These are phyloP conservation scores for Paramormyrops hopkinsi DNA, from an alignment of 2,797 vertebrate species.

Conservation along the genomic window DNA sequence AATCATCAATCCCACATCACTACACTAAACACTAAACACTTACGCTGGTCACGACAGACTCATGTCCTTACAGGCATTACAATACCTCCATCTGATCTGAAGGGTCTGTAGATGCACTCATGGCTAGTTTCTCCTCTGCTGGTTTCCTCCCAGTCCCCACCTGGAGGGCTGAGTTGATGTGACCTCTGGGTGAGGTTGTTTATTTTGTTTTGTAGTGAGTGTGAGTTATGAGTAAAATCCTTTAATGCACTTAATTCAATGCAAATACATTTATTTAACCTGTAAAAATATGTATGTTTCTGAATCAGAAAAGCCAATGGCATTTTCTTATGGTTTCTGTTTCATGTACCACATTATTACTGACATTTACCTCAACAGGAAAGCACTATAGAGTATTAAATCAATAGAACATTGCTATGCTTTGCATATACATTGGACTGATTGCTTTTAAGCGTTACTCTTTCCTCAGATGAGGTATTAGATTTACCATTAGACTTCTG, in stretches of 20 bases:
- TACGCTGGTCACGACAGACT: not conserved
- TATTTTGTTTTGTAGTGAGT: not conserved
- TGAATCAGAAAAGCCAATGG: not conserved
- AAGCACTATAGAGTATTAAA: not conserved
- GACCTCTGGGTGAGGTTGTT: not conserved
- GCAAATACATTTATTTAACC: too few species aligned
- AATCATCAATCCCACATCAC: not conserved
- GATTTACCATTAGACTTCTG: not conserved
- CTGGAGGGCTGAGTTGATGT: not conserved
- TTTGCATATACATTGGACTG: slow-evolving; percentile 11
- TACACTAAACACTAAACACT: too few species aligned
- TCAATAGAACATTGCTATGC: not conserved
- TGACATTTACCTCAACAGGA: not conserved
- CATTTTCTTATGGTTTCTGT: not conserved
- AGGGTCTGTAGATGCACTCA: not conserved
- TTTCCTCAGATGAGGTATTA: not conserved
- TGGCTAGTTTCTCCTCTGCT: not conserved
- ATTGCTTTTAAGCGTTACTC: not conserved
- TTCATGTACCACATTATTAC: not conserved
- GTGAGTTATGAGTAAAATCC: not conserved
- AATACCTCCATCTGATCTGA: not conserved
- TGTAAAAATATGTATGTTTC: not conserved
- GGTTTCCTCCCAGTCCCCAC: not conserved
- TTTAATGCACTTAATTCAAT: not conserved
- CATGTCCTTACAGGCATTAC: not conserved